Evolutionary conservation across 2,113 vertebrate genomes (phyloP).

Genomic region (Paralichthys olivaceus): DNA sequence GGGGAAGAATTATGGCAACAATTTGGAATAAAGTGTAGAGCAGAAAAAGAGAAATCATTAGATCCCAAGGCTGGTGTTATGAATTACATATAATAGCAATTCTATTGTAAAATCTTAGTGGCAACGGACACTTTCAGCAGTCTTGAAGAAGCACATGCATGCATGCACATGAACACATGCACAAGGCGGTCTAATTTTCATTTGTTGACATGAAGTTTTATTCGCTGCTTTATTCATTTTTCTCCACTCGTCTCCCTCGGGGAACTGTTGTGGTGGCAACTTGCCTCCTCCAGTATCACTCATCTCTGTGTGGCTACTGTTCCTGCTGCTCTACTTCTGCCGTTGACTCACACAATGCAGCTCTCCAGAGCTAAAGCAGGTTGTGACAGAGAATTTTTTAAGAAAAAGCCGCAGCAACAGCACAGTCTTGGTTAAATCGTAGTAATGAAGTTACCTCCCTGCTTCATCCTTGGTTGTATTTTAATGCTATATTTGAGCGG

Average conservation of each 20-base stretch:
- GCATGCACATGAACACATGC: neutral
- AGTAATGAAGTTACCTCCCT: neutral
- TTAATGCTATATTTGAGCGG: constrained; percentile 42
- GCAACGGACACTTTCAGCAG: constrained; percentile 68
- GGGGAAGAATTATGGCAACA: constrained; percentile 80
- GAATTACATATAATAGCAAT: constrained; percentile 77
- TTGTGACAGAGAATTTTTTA: neutral
- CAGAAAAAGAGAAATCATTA: constrained; percentile 79
- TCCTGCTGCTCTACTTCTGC: neutral
- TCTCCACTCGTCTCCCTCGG: constrained; percentile 14
- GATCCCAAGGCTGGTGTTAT: constrained; percentile 70
- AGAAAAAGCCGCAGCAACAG: constrained; percentile 12
- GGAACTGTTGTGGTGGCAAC: constrained; percentile 25
- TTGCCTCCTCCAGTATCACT: constrained; percentile 25
- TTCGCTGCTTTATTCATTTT: constrained; percentile 44
- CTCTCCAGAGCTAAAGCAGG: constrained; percentile 8
- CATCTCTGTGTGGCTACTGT: constrained; percentile 7
- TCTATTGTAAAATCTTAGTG: constrained; percentile 77
- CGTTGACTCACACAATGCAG: neutral
- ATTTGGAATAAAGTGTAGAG: constrained; percentile 79
- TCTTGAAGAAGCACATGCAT: constrained; percentile 41
- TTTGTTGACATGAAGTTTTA: constrained; percentile 59
- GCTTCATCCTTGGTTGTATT: constrained; percentile 13
- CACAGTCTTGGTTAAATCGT: constrained; percentile 16
- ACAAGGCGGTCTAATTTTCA: constrained; percentile 43